phyloP scores from a whole-genome alignment of 2,888 invertebrate genomes.

The Nowickia ferox region DNA sequence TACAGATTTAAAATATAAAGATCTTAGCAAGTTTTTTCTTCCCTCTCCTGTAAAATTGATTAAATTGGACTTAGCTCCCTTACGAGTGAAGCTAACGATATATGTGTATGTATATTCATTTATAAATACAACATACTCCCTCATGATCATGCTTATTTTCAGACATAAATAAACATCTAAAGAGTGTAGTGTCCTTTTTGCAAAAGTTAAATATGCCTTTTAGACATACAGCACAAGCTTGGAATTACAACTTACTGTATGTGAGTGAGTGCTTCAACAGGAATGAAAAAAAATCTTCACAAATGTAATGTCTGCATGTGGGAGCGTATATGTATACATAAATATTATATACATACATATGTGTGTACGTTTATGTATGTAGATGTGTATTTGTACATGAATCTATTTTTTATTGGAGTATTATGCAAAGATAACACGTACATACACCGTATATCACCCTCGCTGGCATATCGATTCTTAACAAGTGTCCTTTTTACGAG shows the following conservation, averaged over 20 bases:
- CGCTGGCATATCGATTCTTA: conserved; percentile 54
- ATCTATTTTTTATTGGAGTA: conserved; percentile 52
- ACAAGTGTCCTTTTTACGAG: conserved; percentile 60
- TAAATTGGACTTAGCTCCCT: too few species aligned
- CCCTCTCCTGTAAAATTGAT: too few species aligned
- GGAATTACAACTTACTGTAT: conserved; percentile 41
- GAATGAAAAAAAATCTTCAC: conserved; percentile 38
- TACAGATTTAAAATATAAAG: too few species aligned
- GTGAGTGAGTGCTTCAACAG: conserved; percentile 41
- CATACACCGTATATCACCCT: conserved; percentile 45
- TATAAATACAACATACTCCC: background rate
- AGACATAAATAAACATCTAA: conserved; percentile 53
- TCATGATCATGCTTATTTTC: conserved; percentile 10
- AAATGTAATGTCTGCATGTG: conserved; percentile 12
- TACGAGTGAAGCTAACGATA: background rate
- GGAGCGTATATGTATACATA: background rate
- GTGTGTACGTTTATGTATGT: background rate
- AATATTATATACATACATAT: conserved; percentile 9
- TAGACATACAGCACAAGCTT: conserved; percentile 32
- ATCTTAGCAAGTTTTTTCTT: too few species aligned
- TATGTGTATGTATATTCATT: background rate
- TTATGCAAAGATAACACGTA: conserved; percentile 55
- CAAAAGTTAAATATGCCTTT: conserved; percentile 65
- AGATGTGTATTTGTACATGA: conserved; percentile 12
- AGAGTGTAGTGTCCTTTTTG: conserved; percentile 71